A percentile compares a stretch with the other conserved stretches of the same genome.
Conservation (phyloP, 2,797 vertebrate species). For the Takifugu rubripes region DNA sequence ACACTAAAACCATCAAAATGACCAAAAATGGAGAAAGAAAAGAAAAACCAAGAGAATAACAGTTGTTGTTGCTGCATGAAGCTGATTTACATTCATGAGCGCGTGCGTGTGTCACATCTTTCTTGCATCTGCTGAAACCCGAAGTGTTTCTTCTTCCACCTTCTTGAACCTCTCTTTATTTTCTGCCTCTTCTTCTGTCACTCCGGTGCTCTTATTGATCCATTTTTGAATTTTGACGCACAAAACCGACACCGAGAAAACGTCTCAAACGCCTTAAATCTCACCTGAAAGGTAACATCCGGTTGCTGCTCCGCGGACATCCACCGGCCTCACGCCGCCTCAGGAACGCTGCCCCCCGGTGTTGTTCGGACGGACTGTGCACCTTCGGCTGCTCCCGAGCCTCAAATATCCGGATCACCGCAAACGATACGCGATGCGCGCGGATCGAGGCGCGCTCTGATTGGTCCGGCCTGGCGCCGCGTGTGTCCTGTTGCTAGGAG, state of each 20-base stretch:
- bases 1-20: too few relatives aligned
- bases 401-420: conserved; percentile 66
- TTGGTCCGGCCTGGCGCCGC: conserved; percentile 87
- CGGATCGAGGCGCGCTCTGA: conserved; percentile 61
- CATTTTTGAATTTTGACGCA: neutral
- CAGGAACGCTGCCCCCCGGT: neutral
- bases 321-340: neutral
- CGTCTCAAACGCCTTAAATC: neutral
- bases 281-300: too few relatives aligned
- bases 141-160: neutral
- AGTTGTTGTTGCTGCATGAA: too few relatives aligned
- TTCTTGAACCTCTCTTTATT: neutral
- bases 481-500: conserved; percentile 92
- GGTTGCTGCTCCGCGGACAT: too few relatives aligned
- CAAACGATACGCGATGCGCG: conserved; percentile 42
- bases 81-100: too few relatives aligned
- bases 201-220: neutral
- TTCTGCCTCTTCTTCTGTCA: neutral
- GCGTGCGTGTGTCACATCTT: too few relatives aligned
- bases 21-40: too few relatives aligned
- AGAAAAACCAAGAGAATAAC: too few relatives aligned
- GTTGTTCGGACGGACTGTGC: too few relatives aligned
- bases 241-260: neutral
- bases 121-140: too few relatives aligned
- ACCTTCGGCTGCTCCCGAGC: conserved; percentile 24